Conservation (phyloP, 2,888 invertebrate species). For the Drosophila greeni region DNA sequence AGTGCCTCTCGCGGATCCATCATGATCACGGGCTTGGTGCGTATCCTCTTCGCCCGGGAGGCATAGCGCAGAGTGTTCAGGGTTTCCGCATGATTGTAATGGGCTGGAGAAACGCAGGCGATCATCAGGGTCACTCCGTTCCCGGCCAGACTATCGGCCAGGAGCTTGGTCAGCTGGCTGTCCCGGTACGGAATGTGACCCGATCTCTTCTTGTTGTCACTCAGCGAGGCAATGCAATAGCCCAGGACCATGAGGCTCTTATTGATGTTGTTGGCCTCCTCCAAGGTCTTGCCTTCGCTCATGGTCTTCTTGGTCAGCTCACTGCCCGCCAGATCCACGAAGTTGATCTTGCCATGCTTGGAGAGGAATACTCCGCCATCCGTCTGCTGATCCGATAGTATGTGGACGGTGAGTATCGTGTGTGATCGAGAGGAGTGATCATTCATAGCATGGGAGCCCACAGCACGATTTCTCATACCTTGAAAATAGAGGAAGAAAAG, state of each 20-base stretch:
- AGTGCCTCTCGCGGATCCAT: constrained; percentile 97
- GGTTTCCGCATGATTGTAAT: constrained; percentile 91
- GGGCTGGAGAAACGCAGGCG: constrained; percentile 95
- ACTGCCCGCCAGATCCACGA: constrained; percentile 97
- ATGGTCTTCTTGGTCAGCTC: constrained; percentile 96
- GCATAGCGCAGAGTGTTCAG: constrained; percentile 95
- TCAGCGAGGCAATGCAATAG: constrained; percentile 95
- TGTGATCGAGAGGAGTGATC: constrained; percentile 95
- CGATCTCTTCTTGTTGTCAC: constrained; percentile 86
- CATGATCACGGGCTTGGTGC: constrained; percentile 94
- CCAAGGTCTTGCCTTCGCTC: constrained; percentile 91
- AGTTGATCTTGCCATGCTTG: constrained; percentile 95
- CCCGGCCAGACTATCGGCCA: constrained; percentile 95
- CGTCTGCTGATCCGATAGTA: constrained; percentile 90
- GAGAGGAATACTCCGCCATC: constrained; percentile 91
- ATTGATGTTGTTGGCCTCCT: constrained; percentile 97
- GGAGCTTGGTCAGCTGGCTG: constrained; percentile 93
- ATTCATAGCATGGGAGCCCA: constrained; percentile 95
- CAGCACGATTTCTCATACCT: constrained; percentile 94
- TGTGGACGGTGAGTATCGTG: constrained; percentile 88
- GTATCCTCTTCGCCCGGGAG: constrained; percentile 93
- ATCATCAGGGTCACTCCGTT: constrained; percentile 97
- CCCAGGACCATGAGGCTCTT: constrained; percentile 96
- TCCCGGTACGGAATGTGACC: constrained; percentile 97
- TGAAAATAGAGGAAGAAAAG: constrained; percentile 7